Evolutionary conservation across 2,888 invertebrate genomes (phyloP).

Genomic region (Callosobruchus maculatus): DNA sequence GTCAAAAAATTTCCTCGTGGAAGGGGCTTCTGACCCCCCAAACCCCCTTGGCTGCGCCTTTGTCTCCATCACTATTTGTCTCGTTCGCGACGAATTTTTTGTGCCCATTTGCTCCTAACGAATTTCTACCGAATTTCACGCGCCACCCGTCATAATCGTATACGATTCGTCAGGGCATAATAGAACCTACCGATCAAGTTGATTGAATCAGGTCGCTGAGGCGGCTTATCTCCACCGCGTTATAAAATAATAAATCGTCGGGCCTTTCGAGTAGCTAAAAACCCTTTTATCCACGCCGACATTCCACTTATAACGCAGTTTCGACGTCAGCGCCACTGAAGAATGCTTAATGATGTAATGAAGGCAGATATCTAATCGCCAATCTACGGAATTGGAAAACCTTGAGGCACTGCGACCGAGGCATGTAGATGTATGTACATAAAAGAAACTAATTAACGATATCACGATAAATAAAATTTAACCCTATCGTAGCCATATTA

Average conservation of each 20-base stretch:
- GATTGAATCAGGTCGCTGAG: neutral
- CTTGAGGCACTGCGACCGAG: too few species aligned
- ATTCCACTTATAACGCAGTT: neutral
- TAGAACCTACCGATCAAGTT: neutral
- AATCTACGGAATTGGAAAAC: neutral
- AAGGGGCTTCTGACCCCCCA: too few species aligned
- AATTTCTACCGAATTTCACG: too few species aligned
- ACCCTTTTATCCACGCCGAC: neutral
- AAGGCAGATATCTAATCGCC: neutral
- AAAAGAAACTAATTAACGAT: too few species aligned
- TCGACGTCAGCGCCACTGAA: neutral
- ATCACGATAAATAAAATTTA: too few species aligned
- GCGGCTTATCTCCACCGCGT: neutral
- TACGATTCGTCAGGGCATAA: neutral
- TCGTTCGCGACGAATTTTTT: too few species aligned
- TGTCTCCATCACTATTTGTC: too few species aligned
- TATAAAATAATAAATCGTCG: neutral
- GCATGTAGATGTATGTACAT: too few species aligned
- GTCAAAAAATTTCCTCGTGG: too few species aligned
- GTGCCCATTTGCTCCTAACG: too few species aligned
- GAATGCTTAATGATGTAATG: neutral
- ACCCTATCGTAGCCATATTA: too few species aligned
- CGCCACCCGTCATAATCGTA: neutral
- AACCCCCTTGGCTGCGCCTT: too few species aligned
- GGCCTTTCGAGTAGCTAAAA: neutral